These are phyloP conservation scores for Macaca mulatta DNA, from an alignment of 2,113 vertebrate species.

Conservation along the genomic window DNA sequence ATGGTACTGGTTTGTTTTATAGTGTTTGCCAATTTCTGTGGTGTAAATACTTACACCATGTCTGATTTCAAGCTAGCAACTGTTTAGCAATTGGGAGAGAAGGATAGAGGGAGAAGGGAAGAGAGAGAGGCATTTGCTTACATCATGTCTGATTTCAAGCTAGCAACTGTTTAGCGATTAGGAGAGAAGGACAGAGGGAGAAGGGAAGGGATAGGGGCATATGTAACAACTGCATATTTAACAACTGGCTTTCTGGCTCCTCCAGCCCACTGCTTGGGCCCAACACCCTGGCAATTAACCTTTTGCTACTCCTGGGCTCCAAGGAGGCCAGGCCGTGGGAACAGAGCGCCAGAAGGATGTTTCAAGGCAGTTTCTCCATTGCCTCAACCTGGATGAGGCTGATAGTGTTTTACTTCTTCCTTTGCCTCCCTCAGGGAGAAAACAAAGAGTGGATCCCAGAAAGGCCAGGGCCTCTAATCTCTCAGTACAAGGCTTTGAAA, in stretches of 20 bases:
- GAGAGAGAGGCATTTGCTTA: neutral
- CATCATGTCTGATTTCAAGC: neutral
- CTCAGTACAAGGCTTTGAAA: conserved; percentile 79
- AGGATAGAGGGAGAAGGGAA: neutral
- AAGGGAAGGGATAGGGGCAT: neutral
- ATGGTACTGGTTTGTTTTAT: neutral
- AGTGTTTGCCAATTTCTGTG: neutral
- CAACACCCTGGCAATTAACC: conserved; percentile 30
- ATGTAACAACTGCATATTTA: neutral
- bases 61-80: neutral
- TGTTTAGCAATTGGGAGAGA: neutral
- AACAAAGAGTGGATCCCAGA: conserved; percentile 77
- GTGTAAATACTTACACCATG: neutral
- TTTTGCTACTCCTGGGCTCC: conserved; percentile 30
- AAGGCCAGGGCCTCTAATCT: conserved; percentile 78
- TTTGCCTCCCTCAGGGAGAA: conserved; percentile 66
- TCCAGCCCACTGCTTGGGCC: neutral
- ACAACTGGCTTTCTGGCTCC: neutral
- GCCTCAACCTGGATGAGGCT: conserved; percentile 53
- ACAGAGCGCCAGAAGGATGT: conserved; percentile 33
- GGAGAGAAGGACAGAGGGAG: neutral
- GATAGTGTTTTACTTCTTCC: conserved; percentile 60
- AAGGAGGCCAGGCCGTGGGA: conserved; percentile 52
- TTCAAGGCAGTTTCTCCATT: conserved; percentile 42
- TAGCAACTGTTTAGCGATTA: neutral